These are phyloP conservation scores for Temnothorax curvispinosus DNA, from an alignment of 1,140 invertebrate genomes.

Conservation along the genomic window DNA sequence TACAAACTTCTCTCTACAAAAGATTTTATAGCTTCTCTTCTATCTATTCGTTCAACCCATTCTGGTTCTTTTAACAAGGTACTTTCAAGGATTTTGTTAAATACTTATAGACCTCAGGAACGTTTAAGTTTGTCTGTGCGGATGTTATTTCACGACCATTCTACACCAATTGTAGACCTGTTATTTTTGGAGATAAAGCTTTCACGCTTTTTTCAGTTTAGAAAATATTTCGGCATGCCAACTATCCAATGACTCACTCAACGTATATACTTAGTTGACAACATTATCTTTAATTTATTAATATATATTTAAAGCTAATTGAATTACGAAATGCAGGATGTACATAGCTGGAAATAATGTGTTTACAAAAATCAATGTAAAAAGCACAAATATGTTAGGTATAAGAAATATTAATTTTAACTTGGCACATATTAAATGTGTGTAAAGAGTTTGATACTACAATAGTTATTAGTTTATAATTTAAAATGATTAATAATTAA, in stretches of 20 bases:
- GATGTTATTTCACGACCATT: constrained; percentile 56
- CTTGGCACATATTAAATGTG: background rate
- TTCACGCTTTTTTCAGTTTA: background rate
- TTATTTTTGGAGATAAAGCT: constrained; percentile 48
- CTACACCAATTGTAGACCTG: constrained; percentile 46
- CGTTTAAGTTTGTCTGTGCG: constrained; percentile 43
- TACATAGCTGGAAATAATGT: background rate
- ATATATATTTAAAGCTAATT: background rate
- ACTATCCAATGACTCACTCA: background rate
- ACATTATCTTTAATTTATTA: background rate
- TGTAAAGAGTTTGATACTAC: background rate
- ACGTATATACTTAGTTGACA: no score
- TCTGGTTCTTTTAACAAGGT: constrained; percentile 4
- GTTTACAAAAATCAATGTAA: background rate
- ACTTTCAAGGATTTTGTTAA: constrained; percentile 40
- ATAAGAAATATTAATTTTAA: background rate
- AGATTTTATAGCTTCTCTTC: constrained; percentile 16
- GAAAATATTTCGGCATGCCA: constrained; percentile 29
- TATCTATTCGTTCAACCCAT: background rate
- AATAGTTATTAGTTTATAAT: background rate
- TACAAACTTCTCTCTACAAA: background rate
- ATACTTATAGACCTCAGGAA: constrained; percentile 25
- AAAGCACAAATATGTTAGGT: background rate
- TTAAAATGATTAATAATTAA: background rate
- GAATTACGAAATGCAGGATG: background rate